Evolutionary conservation across 2,888 invertebrate genomes (phyloP), one percentile per base, ranked within the genome.

Genomic region (Aethes cnicana): DNA sequence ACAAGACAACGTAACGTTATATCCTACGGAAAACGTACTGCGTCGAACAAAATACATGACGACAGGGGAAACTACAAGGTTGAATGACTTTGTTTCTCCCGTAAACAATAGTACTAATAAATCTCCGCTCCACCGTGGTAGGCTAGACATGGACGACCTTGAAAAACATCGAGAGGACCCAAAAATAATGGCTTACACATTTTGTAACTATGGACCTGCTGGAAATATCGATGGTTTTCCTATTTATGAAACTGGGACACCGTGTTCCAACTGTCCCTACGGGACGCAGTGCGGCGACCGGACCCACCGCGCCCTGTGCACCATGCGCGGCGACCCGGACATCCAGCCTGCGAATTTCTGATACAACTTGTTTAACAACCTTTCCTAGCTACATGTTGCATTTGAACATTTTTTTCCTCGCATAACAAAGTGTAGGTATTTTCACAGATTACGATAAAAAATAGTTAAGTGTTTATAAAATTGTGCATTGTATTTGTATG

Each of bases 121-220:
- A 20, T 83, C 84, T 0, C 78, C 83, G 4, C 63, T 87, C 33
- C 74, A 84, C 53, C 74, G 87, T 1, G 87, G 86, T 0, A 48
- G 68, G 26, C 25, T 66, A 1, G 61, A 64, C 2, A 58, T 56
- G 0, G 61, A 54, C 4, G 56, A 49, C 2, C 61, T 57, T 7
- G 56, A 61, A 8, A 68, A 61, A 17, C 67, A 60, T 42, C 62
- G 68, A 2, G 67, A 64, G 36, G 79, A 81, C n/a, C 63, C 77
- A 0, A 80, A 74, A 47, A 77, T 88, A 47, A 68, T 88, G 41
- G 85, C 85, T 0, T 86, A 77, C 54, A 88, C 88, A 1, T 77
- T 88, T 64, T 89, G 89, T 59, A 88, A 89, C 58, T 89, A 89
- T 55, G 89, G 87, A 0, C 89, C 89, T 4, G 87, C 87, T 1